A percentile compares a stretch with the other conserved stretches of the same genome.
These are phyloP conservation scores for Leptura quadrifasciata DNA, from an alignment of 2,888 invertebrate species.

Conservation along the genomic window DNA sequence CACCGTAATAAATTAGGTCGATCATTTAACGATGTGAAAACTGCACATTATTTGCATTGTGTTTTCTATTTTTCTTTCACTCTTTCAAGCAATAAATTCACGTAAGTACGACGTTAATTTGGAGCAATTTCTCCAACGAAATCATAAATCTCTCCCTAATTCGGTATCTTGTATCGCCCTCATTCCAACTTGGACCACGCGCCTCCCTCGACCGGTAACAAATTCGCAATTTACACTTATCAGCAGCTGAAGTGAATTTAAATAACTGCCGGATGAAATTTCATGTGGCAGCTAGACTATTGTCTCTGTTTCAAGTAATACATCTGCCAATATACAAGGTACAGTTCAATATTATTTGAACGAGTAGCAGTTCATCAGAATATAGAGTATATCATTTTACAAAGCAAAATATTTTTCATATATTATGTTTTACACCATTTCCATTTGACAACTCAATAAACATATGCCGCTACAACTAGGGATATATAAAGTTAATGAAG, in stretches of 20 bases:
- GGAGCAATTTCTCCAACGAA: conserved; percentile 43
- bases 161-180: conserved; percentile 42
- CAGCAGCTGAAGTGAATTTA: conserved; percentile 1
- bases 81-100: conserved; percentile 44
- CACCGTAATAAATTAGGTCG: conserved; percentile 38
- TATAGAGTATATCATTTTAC: no score
- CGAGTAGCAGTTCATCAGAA: no score
- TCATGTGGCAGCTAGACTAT: not conserved
- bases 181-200: conserved; percentile 27
- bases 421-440: no score
- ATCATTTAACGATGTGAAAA: conserved; percentile 44
- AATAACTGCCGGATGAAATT: conserved; percentile 8
- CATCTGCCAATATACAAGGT: no score
- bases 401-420: no score
- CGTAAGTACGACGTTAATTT: conserved; percentile 49
- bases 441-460: no score
- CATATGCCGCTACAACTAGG: no score
- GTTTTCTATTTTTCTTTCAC: conserved; percentile 39
- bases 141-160: conserved; percentile 43
- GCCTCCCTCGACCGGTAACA: conserved; percentile 12
- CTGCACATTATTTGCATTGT: conserved; percentile 44
- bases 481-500: no score
- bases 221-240: conserved; percentile 27
- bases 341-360: no score
- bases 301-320: not conserved